Base-by-base conservation (phyloP, 2,888 invertebrate species). In the Orchestes rusci region DNA sequence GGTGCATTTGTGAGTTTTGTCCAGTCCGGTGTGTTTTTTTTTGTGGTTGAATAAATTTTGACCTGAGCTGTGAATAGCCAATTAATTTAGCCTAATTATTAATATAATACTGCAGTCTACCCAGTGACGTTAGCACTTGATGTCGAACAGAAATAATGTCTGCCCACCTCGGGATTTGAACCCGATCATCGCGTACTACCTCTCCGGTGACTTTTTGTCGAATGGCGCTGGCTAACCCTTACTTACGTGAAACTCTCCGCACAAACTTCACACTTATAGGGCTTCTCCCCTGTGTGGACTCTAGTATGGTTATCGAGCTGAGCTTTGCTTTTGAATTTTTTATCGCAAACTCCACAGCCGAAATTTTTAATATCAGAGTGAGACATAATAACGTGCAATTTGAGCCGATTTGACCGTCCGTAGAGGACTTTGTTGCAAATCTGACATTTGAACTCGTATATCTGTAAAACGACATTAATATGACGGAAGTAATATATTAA, bases 201-300 rank as follows among this genome's bases (percentile, higher is more conserved):
- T n/a, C n/a, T n/a, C n/a, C n/a, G n/a, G n/a, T n/a, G n/a, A n/a
- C n/a, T n/a, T n/a, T n/a, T n/a, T n/a, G n/a, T n/a, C n/a, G n/a
- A n/a, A n/a, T n/a, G n/a, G n/a, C n/a, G n/a, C 23, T 23, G 10
- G 5, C 5, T 23, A 10, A 5, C 16, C 23, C 13, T 5, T 27
- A 39, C 44, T 48, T 48, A 48, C 48, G 48, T 34, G 36, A 48
- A 48, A 30, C 16, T 28, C 16, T 43, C 34, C 23, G 34, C 13
- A 36, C 52, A 52, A 15, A 41, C 20, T 3, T 46, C 38, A 43
- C 52, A 52, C 12, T 37, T 15, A 18, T 47, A 49, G 10, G 52
- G 52, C 28, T 52, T 52, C 28, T 52, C 52, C 3, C 52, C 52
- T n/a, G 49, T 52, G 15, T 52, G 52, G 12, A 49, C 42, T 18